Conservation (phyloP, 2,888 invertebrate genomes). For the Folsomia manolachei region DNA sequence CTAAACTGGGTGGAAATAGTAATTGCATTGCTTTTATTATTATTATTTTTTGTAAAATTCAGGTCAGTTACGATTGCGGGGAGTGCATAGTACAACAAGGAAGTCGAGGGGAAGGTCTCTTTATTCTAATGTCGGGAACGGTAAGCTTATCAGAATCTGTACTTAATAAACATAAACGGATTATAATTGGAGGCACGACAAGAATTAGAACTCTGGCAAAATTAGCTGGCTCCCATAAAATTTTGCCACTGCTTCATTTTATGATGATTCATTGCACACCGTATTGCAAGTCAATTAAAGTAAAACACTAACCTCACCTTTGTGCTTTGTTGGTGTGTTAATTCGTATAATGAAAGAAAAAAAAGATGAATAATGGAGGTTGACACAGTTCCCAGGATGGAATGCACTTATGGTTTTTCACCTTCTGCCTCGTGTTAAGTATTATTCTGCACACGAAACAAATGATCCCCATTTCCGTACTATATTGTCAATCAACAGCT, state of each 20-base stretch:
- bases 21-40: constrained; percentile 8
- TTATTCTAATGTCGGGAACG: constrained; percentile 81
- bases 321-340: neutral
- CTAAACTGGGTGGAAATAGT: neutral
- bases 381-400: neutral
- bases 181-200: too few species aligned
- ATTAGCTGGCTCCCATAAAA: too few species aligned
- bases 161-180: neutral
- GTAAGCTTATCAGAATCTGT: constrained; percentile 61
- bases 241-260: neutral
- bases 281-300: neutral
- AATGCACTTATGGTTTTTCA: neutral
- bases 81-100: constrained; percentile 79
- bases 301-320: neutral
- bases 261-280: neutral
- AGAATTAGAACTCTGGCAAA: too few species aligned
- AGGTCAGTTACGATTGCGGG: constrained; percentile 77
- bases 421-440: neutral
- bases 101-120: constrained; percentile 83
- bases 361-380: neutral
- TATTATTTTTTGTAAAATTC: constrained; percentile 5
- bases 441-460: too few species aligned
- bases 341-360: too few species aligned
- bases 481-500: neutral
- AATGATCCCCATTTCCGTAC: neutral